Conservation (phyloP, 2,113 vertebrate genomes). For the Elachura formosa region DNA sequence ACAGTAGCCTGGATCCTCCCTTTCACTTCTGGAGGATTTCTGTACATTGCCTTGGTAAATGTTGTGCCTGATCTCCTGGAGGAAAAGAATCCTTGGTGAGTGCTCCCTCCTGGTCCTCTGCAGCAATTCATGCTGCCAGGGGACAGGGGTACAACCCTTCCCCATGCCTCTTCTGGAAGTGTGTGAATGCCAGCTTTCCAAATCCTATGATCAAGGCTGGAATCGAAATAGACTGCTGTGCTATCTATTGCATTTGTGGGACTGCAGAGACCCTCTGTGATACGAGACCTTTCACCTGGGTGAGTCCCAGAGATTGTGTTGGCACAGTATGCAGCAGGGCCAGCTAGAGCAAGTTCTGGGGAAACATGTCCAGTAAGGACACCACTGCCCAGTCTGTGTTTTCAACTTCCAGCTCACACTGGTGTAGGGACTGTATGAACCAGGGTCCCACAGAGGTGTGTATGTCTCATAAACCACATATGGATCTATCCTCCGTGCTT, state of each 20-base stretch:
- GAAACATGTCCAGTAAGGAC: neutral
- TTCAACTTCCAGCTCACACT: neutral
- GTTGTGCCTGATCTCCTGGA: conserved; percentile 93
- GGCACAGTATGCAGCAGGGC: neutral
- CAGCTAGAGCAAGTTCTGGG: neutral
- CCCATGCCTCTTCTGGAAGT: neutral
- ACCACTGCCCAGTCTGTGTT: neutral
- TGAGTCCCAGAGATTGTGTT: neutral
- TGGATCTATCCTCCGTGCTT: neutral
- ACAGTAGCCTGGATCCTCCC: conserved; percentile 90
- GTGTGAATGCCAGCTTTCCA: neutral
- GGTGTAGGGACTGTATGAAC: neutral
- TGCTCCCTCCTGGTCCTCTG: neutral
- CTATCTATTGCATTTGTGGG: neutral
- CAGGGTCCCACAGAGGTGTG: neutral
- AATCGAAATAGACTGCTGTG: neutral
- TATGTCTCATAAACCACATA: neutral
- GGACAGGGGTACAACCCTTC: neutral
- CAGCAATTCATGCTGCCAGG: neutral
- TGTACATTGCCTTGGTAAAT: conserved; percentile 95
- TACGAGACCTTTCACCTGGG: neutral
- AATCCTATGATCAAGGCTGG: neutral
- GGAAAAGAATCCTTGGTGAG: conserved; percentile 88
- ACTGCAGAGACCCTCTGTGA: neutral
- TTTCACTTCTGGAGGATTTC: conserved; percentile 93